Conservation (phyloP, 1,140 invertebrate species). For the Drosophila sulfurigaster region DNA sequence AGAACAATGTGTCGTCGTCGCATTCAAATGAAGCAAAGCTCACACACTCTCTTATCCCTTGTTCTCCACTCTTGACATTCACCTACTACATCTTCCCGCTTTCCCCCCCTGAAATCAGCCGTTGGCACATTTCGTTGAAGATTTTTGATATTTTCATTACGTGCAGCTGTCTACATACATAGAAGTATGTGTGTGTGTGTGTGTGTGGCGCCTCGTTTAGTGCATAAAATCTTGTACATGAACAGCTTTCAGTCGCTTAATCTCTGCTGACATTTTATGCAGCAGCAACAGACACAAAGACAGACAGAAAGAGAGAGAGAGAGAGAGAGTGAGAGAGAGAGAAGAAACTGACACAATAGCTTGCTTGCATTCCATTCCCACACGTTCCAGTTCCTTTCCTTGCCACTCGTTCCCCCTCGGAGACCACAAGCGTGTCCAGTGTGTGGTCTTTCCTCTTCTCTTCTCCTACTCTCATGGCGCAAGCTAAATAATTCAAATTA, state of each 20-base stretch:
- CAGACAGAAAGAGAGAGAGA: constrained; percentile 2
- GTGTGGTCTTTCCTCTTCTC: neutral
- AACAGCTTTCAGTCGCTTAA: constrained; percentile 70
- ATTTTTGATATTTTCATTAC: constrained; percentile 83
- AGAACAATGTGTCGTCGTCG: constrained; percentile 47
- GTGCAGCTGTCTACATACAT: constrained; percentile 77
- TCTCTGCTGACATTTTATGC: constrained; percentile 77
- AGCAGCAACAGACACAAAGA: constrained; percentile 18
- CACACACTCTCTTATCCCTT: neutral
- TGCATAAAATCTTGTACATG: constrained; percentile 73
- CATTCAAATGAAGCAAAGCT: constrained; percentile 74
- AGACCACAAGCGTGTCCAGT: constrained; percentile 18
- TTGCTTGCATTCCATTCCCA: constrained; percentile 9
- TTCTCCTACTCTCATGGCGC: neutral
- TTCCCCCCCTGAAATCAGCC: constrained; percentile 23
- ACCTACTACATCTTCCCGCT: neutral
- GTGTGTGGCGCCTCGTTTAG: constrained; percentile 22
- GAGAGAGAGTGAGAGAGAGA: neutral
- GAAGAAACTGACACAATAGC: neutral
- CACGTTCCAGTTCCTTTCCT: constrained; percentile 8
- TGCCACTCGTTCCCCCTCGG: neutral
- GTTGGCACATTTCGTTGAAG: constrained; percentile 75
- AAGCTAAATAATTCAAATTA: constrained; percentile 55
- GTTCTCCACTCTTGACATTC: neutral
- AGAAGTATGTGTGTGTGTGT: neutral